Conservation (phyloP, 2,888 invertebrate genomes). For the Carabus problematicus region DNA sequence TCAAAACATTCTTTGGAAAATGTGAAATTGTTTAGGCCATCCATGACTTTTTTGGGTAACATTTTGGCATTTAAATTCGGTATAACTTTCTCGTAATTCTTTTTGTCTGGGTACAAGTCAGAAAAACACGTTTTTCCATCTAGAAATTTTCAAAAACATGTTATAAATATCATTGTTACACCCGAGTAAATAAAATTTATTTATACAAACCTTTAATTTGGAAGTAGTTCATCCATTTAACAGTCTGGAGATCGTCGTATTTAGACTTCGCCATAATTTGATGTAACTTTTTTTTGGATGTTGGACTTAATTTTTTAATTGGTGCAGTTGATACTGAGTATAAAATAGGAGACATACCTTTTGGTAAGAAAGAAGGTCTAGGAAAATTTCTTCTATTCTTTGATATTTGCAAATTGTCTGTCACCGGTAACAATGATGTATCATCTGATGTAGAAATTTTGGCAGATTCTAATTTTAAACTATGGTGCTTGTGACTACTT, state of each 20-base stretch:
- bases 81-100: constrained; percentile 50
- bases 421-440: no score
- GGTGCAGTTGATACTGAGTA: constrained; percentile 1
- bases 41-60: constrained; percentile 20
- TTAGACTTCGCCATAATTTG: constrained; percentile 53
- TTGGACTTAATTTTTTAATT: constrained; percentile 54
- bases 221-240: constrained; percentile 57
- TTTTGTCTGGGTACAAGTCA: constrained; percentile 53
- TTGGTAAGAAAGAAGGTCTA: constrained; percentile 61
- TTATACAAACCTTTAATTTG: constrained; percentile 49
- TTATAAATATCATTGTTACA: not conserved
- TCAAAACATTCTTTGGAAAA: constrained; percentile 62
- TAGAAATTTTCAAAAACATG: constrained; percentile 45
- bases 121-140: constrained; percentile 55
- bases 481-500: no score
- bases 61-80: constrained; percentile 47
- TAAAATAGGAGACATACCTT: constrained; percentile 67
- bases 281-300: constrained; percentile 52
- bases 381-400: constrained; percentile 21
- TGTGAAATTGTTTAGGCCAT: constrained; percentile 39
- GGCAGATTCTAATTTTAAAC: no score
- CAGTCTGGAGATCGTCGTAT: constrained; percentile 53
- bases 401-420: constrained; percentile 44
- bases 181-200: not conserved
- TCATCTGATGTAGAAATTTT: no score